These are phyloP conservation scores for Phataginus tricuspis DNA, from an alignment of 2,797 vertebrate species.

Conservation along the genomic window DNA sequence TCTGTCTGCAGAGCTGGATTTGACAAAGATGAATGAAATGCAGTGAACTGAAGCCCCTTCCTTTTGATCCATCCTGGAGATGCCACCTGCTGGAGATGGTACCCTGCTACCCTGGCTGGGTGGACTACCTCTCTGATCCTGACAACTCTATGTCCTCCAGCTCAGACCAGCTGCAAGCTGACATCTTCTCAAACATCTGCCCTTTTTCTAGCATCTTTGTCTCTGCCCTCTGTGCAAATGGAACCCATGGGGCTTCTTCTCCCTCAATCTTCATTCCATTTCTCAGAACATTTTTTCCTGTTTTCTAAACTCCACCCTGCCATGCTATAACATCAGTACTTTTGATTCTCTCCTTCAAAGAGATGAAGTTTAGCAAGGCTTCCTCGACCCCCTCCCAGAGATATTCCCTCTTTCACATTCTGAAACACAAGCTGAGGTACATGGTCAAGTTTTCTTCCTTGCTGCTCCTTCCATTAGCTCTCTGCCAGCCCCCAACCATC, in stretches of 20 bases:
- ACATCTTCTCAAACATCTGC: neutral
- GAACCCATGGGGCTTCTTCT: neutral
- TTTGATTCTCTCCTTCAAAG: neutral
- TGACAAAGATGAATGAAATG: neutral
- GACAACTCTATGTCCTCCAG: neutral
- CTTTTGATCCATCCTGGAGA: neutral
- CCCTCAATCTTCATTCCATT: neutral
- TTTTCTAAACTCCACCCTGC: neutral
- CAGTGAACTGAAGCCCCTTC: neutral
- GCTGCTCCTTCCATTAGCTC: neutral
- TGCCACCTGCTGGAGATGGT: neutral
- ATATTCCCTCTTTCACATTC: neutral
- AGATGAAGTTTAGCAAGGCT: neutral
- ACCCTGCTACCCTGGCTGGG: neutral
- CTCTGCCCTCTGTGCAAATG: neutral
- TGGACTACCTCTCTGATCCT: neutral
- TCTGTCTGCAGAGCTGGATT: accelerated
- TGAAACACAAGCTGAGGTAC: neutral
- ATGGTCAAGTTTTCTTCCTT: neutral
- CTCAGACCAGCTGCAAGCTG: neutral
- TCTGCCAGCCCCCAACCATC: neutral
- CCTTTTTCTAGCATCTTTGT: neutral
- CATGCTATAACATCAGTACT: no score
- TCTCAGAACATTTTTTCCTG: neutral
- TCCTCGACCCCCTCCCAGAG: neutral